phyloP scores from a whole-genome alignment of 2,113 vertebrate species.

The Dolichallabes microphthalmus region DNA sequence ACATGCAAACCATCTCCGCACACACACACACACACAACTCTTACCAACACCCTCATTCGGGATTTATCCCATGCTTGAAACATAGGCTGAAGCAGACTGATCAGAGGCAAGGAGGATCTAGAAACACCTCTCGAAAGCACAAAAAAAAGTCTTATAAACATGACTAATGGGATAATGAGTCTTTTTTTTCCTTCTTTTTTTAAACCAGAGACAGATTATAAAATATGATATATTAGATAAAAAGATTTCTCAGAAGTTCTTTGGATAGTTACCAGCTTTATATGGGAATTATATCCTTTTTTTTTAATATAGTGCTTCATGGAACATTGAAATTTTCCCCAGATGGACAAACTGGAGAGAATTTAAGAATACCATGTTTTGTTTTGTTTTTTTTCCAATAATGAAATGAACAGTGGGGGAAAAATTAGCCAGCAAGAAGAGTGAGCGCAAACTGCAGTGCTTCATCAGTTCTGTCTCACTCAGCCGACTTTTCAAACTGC shows the following conservation, averaged over 20 bases:
- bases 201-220: background rate
- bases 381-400: conserved; percentile 11
- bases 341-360: background rate
- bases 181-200: background rate
- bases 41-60: background rate
- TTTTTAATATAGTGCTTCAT: background rate
- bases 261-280: background rate
- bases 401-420: background rate
- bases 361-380: background rate
- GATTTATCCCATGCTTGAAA: background rate
- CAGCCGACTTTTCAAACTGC: conserved; percentile 17
- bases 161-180: background rate
- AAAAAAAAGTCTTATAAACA: background rate
- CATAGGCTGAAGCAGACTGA: background rate
- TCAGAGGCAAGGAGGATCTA: background rate
- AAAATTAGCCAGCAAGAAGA: background rate
- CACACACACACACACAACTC: conserved; percentile 15
- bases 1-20: conserved; percentile 39
- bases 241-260: background rate
- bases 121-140: background rate
- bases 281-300: background rate
- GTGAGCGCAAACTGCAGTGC: background rate
- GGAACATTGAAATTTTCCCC: background rate
- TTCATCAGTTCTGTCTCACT: conserved; percentile 30
- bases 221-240: background rate